Percentiles rank a stretch among this genome's conserved stretches.
These are phyloP conservation scores for Dynastes tityus DNA, from an alignment of 2,888 invertebrate species.

Conservation along the genomic window DNA sequence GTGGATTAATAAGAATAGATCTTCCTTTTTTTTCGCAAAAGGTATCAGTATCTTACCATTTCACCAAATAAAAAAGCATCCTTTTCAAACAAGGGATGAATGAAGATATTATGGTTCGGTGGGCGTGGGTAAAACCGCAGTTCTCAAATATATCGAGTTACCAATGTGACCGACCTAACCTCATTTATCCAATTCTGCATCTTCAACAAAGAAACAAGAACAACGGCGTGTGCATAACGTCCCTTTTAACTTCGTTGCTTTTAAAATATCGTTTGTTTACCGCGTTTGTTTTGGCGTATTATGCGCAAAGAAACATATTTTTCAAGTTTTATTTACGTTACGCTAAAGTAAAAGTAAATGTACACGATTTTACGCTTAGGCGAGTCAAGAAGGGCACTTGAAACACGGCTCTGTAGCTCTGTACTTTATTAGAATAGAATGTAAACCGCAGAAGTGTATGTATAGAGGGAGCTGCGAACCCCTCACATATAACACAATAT, in stretches of 20 bases:
- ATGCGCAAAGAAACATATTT: neutral
- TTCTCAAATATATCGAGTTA: constrained; percentile 65
- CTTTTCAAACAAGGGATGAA: constrained; percentile 45
- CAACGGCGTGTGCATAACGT: no score
- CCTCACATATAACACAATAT: constrained; percentile 29
- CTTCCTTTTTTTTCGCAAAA: constrained; percentile 8
- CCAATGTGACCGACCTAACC: constrained; percentile 48
- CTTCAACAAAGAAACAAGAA: constrained; percentile 6
- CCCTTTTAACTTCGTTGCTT: neutral
- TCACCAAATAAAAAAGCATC: constrained; percentile 12
- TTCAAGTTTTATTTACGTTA: constrained; percentile 2
- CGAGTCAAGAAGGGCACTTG: constrained; percentile 50
- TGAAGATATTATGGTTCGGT: constrained; percentile 51
- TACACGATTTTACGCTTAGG: constrained; percentile 48
- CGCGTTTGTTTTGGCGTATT: constrained; percentile 6
- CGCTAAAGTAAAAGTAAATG: neutral
- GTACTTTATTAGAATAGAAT: constrained; percentile 12
- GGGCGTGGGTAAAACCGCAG: constrained; percentile 58
- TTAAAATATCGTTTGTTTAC: constrained; percentile 18
- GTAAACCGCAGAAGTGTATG: constrained; percentile 6
- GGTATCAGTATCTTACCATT: constrained; percentile 33
- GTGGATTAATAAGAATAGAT: constrained; percentile 32
- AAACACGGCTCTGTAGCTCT: constrained; percentile 25
- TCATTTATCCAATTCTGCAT: constrained; percentile 25
- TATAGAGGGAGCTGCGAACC: neutral